Evolutionary conservation across 2,113 vertebrate genomes (phyloP).

Genomic region (Stictonetta naevosa): DNA sequence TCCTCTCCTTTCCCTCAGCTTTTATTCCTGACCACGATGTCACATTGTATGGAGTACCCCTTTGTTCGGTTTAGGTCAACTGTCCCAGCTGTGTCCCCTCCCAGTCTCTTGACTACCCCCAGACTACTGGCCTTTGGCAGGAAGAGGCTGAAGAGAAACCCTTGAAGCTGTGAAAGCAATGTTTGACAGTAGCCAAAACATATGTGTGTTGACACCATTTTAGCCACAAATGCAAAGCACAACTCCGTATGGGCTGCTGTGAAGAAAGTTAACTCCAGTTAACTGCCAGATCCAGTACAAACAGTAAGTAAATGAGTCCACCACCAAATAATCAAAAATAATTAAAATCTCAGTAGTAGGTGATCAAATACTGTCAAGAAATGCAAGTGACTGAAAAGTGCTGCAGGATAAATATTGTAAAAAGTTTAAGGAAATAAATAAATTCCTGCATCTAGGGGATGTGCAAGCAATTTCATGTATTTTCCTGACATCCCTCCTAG

Average conservation of each 20-base stretch:
- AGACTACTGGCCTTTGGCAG: not conserved
- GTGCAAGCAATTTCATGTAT: not conserved
- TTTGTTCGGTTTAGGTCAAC: not conserved
- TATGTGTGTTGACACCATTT: not conserved
- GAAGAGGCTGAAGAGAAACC: not conserved
- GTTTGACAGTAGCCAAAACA: not conserved
- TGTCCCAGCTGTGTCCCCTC: not conserved
- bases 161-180: not conserved
- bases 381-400: not conserved
- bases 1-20: not conserved
- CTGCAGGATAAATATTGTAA: not conserved
- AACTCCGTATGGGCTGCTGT: fast-evolving
- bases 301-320: not conserved
- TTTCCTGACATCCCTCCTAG: not conserved
- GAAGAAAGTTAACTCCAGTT: not conserved
- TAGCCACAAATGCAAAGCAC: not conserved
- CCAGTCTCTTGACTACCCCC: not conserved
- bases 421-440: not conserved
- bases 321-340: not conserved
- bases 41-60: not conserved
- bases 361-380: not conserved
- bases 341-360: not conserved
- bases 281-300: not conserved
- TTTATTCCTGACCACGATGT: not conserved
- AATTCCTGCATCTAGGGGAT: not conserved